Conservation (phyloP, 2,888 invertebrate genomes). For the Syrista parreyssii region DNA sequence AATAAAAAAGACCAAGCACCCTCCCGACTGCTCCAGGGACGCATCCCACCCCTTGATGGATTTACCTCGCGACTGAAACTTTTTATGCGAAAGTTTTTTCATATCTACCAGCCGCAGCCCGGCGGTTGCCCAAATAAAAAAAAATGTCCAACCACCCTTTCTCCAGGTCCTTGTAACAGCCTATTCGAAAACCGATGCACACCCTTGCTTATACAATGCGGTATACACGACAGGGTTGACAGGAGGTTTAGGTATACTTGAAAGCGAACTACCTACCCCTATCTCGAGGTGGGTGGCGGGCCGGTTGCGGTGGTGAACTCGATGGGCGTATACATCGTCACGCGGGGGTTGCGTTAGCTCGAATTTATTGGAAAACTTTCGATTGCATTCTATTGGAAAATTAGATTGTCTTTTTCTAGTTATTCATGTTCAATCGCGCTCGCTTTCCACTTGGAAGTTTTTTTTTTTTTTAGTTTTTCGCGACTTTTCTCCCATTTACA, state of each 20-base stretch:
- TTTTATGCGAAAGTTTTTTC: conserved; percentile 17
- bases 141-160: not conserved
- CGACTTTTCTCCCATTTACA: not conserved
- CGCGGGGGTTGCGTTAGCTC: not conserved
- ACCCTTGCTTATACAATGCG: not conserved
- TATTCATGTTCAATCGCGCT: not conserved
- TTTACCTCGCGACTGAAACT: conserved; percentile 3
- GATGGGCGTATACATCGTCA: not conserved
- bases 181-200: not conserved
- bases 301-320: not conserved
- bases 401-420: conserved; percentile 12
- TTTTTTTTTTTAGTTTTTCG: not conserved
- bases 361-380: conserved; percentile 12
- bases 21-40: not conserved
- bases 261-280: not conserved
- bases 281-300: not conserved
- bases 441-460: not conserved
- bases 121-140: not conserved
- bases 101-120: conserved; percentile 8
- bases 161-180: not conserved
- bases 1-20: conserved; percentile 4
- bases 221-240: not conserved
- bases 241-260: not conserved
- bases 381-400: conserved; percentile 12
- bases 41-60: conserved; percentile 4